These are phyloP conservation scores for Tenthredo amoena DNA, from an alignment of 2,888 invertebrate species.

Conservation along the genomic window DNA sequence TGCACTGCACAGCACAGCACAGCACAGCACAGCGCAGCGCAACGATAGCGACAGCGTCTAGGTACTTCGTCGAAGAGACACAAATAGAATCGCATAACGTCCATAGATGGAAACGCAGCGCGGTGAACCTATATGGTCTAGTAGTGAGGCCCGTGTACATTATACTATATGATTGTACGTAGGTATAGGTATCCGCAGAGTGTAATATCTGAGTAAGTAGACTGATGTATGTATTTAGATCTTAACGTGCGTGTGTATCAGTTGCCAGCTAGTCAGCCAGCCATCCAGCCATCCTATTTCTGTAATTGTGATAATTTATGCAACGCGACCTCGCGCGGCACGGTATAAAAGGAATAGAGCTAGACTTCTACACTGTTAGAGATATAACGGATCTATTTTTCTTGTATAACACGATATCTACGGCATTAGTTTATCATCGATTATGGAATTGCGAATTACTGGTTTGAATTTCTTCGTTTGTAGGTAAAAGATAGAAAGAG, in stretches of 20 bases:
- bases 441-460: not conserved
- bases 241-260: not conserved
- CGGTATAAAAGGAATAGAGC: not conserved
- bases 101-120: slow-evolving; percentile 16
- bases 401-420: not conserved
- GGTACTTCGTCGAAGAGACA: not conserved
- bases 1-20: not conserved
- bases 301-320: slow-evolving; percentile 27
- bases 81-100: slow-evolving; percentile 27
- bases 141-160: not conserved
- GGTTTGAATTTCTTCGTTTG: not conserved
- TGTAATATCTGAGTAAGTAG: not conserved
- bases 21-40: not conserved
- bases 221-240: not conserved
- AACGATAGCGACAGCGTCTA: not conserved
- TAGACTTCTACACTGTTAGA: not conserved
- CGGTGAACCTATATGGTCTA: slow-evolving; percentile 9
- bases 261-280: slow-evolving; percentile 15
- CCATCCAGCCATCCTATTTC: slow-evolving; percentile 23
- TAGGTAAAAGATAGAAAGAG: not conserved
- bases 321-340: slow-evolving; percentile 7
- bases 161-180: not conserved
- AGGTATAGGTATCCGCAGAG: not conserved
- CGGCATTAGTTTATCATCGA: not conserved
- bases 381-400: not conserved